phyloP scores from a whole-genome alignment of 2,888 invertebrate species.

The Eupithecia vulgata region DNA sequence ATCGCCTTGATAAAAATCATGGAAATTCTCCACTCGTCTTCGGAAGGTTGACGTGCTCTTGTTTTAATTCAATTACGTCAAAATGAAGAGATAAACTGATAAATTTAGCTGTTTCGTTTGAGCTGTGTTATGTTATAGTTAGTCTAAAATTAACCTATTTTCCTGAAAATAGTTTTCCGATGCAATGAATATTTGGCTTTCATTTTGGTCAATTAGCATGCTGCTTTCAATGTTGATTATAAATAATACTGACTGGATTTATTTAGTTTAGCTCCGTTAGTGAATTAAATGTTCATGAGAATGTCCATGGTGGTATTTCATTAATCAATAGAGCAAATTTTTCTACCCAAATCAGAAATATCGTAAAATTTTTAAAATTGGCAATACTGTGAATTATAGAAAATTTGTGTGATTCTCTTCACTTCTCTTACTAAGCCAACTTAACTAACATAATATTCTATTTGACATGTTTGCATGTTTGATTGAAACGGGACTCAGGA shows the following conservation, averaged over 20 bases:
- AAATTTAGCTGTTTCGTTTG: neutral
- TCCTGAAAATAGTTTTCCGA: constrained; percentile 17
- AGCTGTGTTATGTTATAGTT: neutral
- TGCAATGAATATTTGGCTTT: constrained; percentile 19
- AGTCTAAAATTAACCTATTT: constrained; percentile 17
- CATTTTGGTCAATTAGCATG: constrained; percentile 12
- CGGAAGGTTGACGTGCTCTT: too few species aligned
- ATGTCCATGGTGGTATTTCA: neutral
- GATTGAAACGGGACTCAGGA: too few species aligned
- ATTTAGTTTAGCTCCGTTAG: neutral
- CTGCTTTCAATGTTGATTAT: constrained; percentile 2
- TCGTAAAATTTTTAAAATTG: too few species aligned
- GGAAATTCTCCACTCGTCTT: too few species aligned
- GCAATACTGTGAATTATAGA: too few species aligned
- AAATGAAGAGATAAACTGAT: neutral
- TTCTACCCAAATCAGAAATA: neutral
- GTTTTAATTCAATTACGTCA: neutral
- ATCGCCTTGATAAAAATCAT: too few species aligned
- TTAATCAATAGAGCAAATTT: neutral
- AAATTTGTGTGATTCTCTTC: neutral
- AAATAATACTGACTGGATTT: neutral
- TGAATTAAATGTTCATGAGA: neutral
- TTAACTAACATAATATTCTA: neutral
- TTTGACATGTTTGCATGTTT: too few species aligned
- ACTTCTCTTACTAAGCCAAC: neutral